These are phyloP conservation scores for Romanogobio albipinnatus DNA, from an alignment of 2,113 vertebrate species.

Conservation along the genomic window DNA sequence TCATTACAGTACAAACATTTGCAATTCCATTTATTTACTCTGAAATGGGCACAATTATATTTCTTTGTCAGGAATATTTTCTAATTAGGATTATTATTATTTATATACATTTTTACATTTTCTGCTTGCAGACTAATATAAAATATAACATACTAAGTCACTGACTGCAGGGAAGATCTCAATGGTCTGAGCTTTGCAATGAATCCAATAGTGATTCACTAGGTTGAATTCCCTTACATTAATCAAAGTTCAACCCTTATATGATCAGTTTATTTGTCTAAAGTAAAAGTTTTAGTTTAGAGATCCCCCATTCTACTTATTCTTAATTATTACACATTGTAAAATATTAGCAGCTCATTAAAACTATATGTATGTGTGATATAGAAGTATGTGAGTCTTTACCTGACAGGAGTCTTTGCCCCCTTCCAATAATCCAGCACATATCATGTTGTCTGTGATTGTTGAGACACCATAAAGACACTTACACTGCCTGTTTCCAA, in stretches of 20 bases:
- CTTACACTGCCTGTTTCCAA: constrained; percentile 59
- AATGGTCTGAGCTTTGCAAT: background rate
- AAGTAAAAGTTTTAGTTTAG: background rate
- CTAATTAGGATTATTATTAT: background rate
- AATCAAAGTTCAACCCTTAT: too few species aligned
- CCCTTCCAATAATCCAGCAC: constrained; percentile 68
- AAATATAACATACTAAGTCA: background rate
- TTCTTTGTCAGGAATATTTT: background rate
- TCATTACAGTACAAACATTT: background rate
- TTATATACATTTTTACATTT: background rate
- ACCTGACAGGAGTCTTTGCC: constrained; percentile 71
- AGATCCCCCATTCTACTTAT: too few species aligned
- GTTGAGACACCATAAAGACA: constrained; percentile 28
- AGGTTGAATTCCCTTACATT: background rate
- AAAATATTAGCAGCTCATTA: background rate
- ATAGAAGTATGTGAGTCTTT: background rate
- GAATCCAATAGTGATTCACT: background rate
- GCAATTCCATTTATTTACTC: too few species aligned
- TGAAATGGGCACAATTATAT: too few species aligned
- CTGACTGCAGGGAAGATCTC: background rate
- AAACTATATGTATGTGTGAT: background rate
- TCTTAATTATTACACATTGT: background rate
- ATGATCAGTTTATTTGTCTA: too few species aligned
- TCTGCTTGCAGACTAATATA: background rate
- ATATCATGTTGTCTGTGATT: constrained; percentile 75